These are phyloP conservation scores for Drosophila pachea DNA, from an alignment of 1,140 invertebrate species.

Conservation along the genomic window DNA sequence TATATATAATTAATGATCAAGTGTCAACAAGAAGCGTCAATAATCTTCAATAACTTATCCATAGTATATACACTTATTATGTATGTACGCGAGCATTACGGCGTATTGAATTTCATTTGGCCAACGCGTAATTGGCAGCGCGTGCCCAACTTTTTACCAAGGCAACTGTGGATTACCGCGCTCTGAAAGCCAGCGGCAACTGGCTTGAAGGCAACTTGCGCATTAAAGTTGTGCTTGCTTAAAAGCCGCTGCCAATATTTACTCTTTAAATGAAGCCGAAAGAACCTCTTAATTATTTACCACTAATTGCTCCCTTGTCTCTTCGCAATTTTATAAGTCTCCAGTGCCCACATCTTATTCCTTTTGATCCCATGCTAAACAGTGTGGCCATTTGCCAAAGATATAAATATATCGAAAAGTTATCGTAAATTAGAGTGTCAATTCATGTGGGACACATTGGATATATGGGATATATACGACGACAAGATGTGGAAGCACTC, in stretches of 20 bases:
- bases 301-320: too few relatives aligned
- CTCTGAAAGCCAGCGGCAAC: not conserved
- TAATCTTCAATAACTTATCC: slow-evolving; percentile 63
- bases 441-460: too few relatives aligned
- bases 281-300: not conserved
- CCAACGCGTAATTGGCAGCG: slow-evolving; percentile 42
- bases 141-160: slow-evolving; percentile 34
- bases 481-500: too few relatives aligned
- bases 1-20: slow-evolving; percentile 75
- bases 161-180: slow-evolving; percentile 2
- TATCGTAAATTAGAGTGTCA: too few relatives aligned
- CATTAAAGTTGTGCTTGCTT: not conserved
- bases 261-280: not conserved
- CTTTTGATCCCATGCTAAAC: too few relatives aligned
- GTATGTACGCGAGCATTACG: slow-evolving; percentile 7
- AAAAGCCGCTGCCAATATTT: not conserved
- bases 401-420: too few relatives aligned
- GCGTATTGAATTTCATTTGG: slow-evolving; percentile 61
- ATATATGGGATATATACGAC: too few relatives aligned
- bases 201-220: not conserved
- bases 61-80: slow-evolving; percentile 6
- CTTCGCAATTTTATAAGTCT: too few relatives aligned
- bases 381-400: too few relatives aligned
- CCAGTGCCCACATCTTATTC: too few relatives aligned
- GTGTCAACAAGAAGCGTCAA: slow-evolving; percentile 58